Conservation (phyloP, 2,888 invertebrate species). For the Erebia epiphron region DNA sequence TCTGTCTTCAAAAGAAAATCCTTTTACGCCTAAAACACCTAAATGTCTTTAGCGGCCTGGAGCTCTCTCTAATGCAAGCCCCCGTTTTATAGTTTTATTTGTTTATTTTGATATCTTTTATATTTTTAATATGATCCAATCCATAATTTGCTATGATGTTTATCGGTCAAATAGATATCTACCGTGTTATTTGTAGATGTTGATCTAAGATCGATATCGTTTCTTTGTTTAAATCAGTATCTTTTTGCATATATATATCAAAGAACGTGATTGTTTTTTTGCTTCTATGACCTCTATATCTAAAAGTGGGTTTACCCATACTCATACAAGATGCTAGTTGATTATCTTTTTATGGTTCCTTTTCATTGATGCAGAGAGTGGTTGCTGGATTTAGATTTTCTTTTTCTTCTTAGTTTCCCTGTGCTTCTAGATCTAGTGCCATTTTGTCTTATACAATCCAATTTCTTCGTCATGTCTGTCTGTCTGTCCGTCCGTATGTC, state of each 20-base stretch:
- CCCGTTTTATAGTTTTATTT: not conserved
- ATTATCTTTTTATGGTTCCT: not conserved
- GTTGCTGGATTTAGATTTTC: no score
- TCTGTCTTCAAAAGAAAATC: no score
- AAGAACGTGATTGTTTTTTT: not conserved
- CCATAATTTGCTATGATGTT: not conserved
- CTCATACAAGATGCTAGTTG: not conserved
- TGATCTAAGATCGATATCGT: not conserved
- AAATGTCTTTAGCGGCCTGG: no score
- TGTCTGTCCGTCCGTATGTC: no score
- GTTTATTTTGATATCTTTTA: not conserved
- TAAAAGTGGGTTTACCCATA: not conserved
- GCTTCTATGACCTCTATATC: no score
- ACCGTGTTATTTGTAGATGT: not conserved
- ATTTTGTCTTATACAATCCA: no score
- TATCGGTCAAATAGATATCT: slow-evolving; percentile 5
- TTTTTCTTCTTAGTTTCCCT: no score
- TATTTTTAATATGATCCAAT: not conserved
- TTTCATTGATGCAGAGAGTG: not conserved
- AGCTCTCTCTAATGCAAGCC: no score
- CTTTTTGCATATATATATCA: not conserved
- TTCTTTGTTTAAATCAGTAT: not conserved
- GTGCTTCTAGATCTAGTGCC: no score
- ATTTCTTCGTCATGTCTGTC: no score
- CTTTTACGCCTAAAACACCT: no score